Base-by-base conservation (phyloP, 2,113 vertebrate species). In the Mustela nigripes region DNA sequence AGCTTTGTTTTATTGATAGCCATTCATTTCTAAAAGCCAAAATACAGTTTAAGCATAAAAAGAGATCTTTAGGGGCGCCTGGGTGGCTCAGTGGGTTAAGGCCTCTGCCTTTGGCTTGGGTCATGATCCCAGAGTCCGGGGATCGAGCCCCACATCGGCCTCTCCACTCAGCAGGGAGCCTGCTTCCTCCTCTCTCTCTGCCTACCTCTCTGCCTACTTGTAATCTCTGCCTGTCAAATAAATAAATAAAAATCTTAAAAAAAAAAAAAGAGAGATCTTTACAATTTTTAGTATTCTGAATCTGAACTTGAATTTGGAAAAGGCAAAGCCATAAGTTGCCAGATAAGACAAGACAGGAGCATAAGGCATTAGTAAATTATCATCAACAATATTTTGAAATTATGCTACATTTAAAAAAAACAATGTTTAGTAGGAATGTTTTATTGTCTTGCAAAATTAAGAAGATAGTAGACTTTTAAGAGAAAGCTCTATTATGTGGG, bases 401-500 rank as follows among this genome's bases (percentile, higher is more conserved):
- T 39, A 28, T 9, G 8, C 2, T 92, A 42, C 10, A 82, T 26
- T 2, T 87, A 63, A 67, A 89, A 53, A 56, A 85, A 78, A 71
- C 7, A 28, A 69, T 71, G 12, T 58, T 45, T 73, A 93, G 45
- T n/a, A 78, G 11, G 9, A 62, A 31, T 6, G 9, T 62, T 79
- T 79, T 33, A 42, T 79, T 21, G 12, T 36, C 53, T 90, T 69
- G 67, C 11, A 73, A 82, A 95, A 85, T 74, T n/a, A 96, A 95
- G 11, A 94, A 42, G 22, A 67, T 60, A 78, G 58, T 86, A 67
- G 78, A 95, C 74, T 87, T 45, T 65, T 93, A n/a, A 69, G 65
- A 69, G 0, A 81, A 91, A 71, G 4, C 11, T 90, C 22, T 63
- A 11, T 21, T 88, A 18, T 12, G 6, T 62, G 56, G 5, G 4